These are phyloP conservation scores for Chironomus riparius DNA, from an alignment of 2,888 invertebrate genomes.

Conservation along the genomic window DNA sequence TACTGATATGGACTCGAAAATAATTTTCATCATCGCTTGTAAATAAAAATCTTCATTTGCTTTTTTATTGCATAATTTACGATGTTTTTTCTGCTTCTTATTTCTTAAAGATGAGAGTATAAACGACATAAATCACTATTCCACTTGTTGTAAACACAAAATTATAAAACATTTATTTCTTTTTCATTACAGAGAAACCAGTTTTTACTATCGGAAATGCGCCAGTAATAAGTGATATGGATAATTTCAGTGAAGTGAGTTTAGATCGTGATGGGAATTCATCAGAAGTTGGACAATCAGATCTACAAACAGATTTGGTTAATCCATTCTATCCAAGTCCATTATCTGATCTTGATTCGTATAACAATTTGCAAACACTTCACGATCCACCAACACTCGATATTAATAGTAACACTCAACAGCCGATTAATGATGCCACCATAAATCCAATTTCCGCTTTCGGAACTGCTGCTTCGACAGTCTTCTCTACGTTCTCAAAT, in stretches of 20 bases:
- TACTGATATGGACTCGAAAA: no score
- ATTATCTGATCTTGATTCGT: constrained; percentile 27
- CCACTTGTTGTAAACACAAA: background rate
- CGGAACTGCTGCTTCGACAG: constrained; percentile 53
- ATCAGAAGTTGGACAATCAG: constrained; percentile 39
- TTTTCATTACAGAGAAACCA: constrained; percentile 12
- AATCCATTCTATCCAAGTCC: constrained; percentile 20
- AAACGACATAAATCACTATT: constrained; percentile 3
- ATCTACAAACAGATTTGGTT: constrained; percentile 38
- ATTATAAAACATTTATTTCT: background rate
- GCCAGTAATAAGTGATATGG: constrained; percentile 37
- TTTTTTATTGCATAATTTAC: background rate
- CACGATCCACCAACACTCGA: constrained; percentile 28
- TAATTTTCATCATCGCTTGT: no score
- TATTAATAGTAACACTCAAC: background rate
- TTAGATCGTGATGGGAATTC: constrained; percentile 39
- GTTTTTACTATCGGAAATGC: constrained; percentile 20
- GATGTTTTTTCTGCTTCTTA: background rate
- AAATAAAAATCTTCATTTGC: no score
- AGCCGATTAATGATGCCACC: background rate
- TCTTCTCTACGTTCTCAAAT: constrained; percentile 53
- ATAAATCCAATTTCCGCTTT: constrained; percentile 46
- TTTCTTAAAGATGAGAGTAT: no score
- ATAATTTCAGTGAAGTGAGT: constrained; percentile 45
- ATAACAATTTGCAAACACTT: constrained; percentile 27